Evolutionary conservation across 2,888 invertebrate genomes (phyloP).

Genomic region (Camptogramma bilineatum): DNA sequence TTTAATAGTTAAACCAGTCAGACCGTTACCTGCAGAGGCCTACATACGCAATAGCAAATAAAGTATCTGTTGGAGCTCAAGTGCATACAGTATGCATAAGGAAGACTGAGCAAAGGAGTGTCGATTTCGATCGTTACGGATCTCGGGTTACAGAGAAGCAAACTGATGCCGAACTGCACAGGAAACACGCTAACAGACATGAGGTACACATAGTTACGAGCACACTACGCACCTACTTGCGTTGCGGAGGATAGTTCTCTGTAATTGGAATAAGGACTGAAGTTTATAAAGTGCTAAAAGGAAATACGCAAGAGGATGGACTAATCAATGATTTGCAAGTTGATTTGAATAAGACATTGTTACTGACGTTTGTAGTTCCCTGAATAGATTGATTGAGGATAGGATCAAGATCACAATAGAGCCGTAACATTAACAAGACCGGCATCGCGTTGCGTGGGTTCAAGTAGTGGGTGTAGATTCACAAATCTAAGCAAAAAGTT

Average conservation of each 20-base stretch:
- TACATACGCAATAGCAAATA: conserved; percentile 29
- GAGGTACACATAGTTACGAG: background rate
- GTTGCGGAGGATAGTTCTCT: background rate
- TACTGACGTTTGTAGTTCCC: background rate
- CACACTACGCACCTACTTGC: background rate
- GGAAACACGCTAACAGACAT: conserved; percentile 54
- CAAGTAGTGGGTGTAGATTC: conserved; percentile 23
- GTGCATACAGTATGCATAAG: conserved; percentile 42
- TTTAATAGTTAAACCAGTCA: conserved; percentile 30
- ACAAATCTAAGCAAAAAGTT: conserved; percentile 7
- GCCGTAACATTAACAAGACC: conserved; percentile 8
- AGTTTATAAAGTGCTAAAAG: conserved; percentile 14
- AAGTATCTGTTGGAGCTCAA: conserved; percentile 24
- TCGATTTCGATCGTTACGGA: conserved; percentile 56
- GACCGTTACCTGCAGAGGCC: conserved; percentile 27
- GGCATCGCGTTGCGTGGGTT: conserved; percentile 21
- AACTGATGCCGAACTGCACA: conserved; percentile 54
- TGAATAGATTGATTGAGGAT: conserved; percentile 1
- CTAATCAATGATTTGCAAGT: conserved; percentile 10
- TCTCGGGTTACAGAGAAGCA: conserved; percentile 57
- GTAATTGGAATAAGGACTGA: conserved; percentile 4
- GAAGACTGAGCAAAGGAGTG: conserved; percentile 48
- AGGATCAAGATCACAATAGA: conserved; percentile 10
- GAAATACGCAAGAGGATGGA: conserved; percentile 4
- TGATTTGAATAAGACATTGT: background rate